Conservation (phyloP, 2,888 invertebrate genomes). For the Opisthograptis luteolata region DNA sequence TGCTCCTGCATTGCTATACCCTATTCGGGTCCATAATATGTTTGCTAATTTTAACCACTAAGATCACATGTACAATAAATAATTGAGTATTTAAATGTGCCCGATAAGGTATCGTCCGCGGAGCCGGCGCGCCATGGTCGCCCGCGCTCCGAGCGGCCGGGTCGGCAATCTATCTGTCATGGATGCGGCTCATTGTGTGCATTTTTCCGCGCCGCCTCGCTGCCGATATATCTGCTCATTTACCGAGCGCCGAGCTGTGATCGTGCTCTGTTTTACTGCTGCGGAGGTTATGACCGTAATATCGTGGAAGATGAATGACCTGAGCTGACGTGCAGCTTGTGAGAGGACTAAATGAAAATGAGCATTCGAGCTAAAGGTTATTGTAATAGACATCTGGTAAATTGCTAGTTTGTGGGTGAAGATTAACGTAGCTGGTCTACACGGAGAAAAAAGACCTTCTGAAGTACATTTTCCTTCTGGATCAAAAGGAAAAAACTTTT, state of each 20-base stretch:
- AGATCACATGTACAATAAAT: no score
- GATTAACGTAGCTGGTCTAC: no score
- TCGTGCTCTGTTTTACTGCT: conserved; percentile 10
- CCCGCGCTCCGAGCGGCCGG: conserved; percentile 21
- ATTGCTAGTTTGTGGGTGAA: no score
- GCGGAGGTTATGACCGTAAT: conserved; percentile 13
- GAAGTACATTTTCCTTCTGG: no score
- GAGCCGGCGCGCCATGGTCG: conserved; percentile 15
- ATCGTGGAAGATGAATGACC: conserved; percentile 12
- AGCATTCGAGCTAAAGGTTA: neutral
- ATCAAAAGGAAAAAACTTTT: no score
- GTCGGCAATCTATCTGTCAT: conserved; percentile 41
- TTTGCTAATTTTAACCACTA: no score
- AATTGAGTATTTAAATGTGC: no score
- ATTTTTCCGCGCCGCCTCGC: conserved; percentile 33
- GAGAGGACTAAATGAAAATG: neutral
- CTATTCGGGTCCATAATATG: no score
- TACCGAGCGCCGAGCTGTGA: conserved; percentile 19
- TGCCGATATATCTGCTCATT: conserved; percentile 32
- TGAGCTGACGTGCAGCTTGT: neutral
- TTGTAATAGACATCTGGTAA: no score
- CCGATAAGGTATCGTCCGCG: no score
- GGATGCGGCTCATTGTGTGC: conserved; percentile 38
- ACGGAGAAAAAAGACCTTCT: no score
- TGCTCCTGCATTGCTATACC: no score